These are phyloP conservation scores for Zaprionus lineosus DNA, from an alignment of 2,888 invertebrate genomes.

Conservation along the genomic window DNA sequence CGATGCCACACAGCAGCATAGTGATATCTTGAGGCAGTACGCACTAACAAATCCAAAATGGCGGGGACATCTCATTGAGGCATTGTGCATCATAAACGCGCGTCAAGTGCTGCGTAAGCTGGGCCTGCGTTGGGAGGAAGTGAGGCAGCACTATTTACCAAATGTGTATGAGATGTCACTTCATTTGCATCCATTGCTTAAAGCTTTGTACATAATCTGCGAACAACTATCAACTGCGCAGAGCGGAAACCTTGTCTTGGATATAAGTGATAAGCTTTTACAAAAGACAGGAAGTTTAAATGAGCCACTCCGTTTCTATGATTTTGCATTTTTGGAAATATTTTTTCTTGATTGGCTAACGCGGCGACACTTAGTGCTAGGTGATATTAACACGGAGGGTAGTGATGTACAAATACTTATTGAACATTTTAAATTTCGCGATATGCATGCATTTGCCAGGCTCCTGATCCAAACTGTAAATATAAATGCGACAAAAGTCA, in stretches of 20 bases:
- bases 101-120: slow-evolving; percentile 81
- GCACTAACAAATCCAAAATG: slow-evolving; percentile 78
- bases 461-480: slow-evolving; percentile 66
- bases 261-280: slow-evolving; percentile 55
- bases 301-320: slow-evolving; percentile 73
- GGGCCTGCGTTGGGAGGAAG: slow-evolving; percentile 75
- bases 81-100: slow-evolving; percentile 83
- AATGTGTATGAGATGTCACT: slow-evolving; percentile 78
- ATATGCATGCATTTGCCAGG: slow-evolving; percentile 59
- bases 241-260: slow-evolving; percentile 66
- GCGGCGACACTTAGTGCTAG: slow-evolving; percentile 64
- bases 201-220: slow-evolving; percentile 83
- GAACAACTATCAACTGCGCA: slow-evolving; percentile 81
- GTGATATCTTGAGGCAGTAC: slow-evolving; percentile 71
- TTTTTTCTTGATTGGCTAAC: slow-evolving; percentile 80
- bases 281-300: no score
- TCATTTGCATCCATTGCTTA: slow-evolving; percentile 82
- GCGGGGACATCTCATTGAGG: slow-evolving; percentile 84
- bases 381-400: slow-evolving; percentile 52
- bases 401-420: slow-evolving; percentile 74
- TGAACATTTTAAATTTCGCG: slow-evolving; percentile 76
- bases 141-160: slow-evolving; percentile 80
- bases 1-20: slow-evolving; percentile 18
- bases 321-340: slow-evolving; percentile 75
- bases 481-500: slow-evolving; percentile 27